Evolutionary conservation across 2,797 vertebrate genomes (phyloP).

Genomic region (Sebastes matsubarae): DNA sequence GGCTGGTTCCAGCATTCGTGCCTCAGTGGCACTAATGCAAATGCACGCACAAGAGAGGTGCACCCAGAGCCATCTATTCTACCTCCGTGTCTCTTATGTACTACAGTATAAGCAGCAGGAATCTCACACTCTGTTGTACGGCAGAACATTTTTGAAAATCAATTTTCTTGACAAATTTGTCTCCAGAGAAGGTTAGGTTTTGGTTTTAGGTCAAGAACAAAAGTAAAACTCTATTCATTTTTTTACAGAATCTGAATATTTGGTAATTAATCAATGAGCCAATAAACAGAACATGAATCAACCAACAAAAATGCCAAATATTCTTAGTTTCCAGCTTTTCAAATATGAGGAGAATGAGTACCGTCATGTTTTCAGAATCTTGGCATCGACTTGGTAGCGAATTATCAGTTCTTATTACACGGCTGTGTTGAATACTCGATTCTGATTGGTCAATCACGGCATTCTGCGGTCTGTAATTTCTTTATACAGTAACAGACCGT

Average conservation of each 20-base stretch:
- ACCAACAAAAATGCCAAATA: no score
- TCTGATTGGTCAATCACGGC: no score
- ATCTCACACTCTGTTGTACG: neutral
- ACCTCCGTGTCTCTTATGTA: neutral
- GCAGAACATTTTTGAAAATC: neutral
- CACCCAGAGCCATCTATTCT: slow-evolving; percentile 14
- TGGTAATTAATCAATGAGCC: no score
- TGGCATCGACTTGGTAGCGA: no score
- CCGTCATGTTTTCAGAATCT: no score
- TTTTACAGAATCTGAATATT: no score
- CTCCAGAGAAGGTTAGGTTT: neutral
- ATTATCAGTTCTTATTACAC: no score
- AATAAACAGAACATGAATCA: accelerated
- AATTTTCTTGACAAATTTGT: neutral
- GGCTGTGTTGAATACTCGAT: no score
- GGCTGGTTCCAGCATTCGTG: slow-evolving; percentile 59
- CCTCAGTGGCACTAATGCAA: slow-evolving; percentile 68
- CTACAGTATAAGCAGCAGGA: neutral
- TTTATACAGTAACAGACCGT: no score
- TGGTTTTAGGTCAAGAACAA: neutral
- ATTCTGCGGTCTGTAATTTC: no score
- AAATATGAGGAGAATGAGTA: no score
- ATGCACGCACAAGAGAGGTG: slow-evolving; percentile 43
- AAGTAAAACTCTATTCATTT: neutral
- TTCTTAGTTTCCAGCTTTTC: no score